phyloP scores from a whole-genome alignment of 2,113 vertebrate species.

The Thamnaconus septentrionalis region DNA sequence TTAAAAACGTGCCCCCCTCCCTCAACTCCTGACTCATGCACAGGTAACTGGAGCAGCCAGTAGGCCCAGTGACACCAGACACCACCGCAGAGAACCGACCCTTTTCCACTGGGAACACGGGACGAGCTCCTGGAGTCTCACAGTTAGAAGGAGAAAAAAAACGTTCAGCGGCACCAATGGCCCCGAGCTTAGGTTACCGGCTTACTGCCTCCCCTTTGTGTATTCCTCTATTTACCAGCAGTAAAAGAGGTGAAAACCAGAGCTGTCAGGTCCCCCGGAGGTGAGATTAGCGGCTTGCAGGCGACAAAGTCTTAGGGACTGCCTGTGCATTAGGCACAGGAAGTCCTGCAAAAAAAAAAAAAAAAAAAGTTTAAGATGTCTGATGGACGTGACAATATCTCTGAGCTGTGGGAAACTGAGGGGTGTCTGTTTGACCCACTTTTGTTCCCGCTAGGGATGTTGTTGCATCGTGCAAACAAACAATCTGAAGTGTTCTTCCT shows the following conservation, averaged over 20 bases:
- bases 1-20: not conserved
- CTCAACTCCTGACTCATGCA: not conserved
- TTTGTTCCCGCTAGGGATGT: not conserved
- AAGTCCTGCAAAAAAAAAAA: too few species aligned
- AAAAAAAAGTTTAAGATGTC: conserved; percentile 20
- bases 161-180: conserved; percentile 58
- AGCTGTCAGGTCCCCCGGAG: conserved; percentile 50
- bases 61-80: conserved; percentile 57
- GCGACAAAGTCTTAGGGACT: not conserved
- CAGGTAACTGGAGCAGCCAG: conserved; percentile 58
- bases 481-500: too few species aligned
- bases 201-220: conserved; percentile 62
- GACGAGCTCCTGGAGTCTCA: conserved; percentile 60
- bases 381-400: not conserved
- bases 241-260: conserved; percentile 42
- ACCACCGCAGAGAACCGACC: conserved; percentile 45
- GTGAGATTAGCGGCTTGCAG: conserved; percentile 51
- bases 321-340: conserved; percentile 24
- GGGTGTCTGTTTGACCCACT: not conserved
- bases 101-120: conserved; percentile 64
- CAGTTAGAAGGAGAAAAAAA: conserved; percentile 34
- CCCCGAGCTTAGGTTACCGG: conserved; percentile 64
- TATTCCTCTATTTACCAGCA: conserved; percentile 49
- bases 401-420: not conserved
- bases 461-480: not conserved